Conservation (phyloP, 2,113 vertebrate genomes). For the Rhinolophus sinicus region DNA sequence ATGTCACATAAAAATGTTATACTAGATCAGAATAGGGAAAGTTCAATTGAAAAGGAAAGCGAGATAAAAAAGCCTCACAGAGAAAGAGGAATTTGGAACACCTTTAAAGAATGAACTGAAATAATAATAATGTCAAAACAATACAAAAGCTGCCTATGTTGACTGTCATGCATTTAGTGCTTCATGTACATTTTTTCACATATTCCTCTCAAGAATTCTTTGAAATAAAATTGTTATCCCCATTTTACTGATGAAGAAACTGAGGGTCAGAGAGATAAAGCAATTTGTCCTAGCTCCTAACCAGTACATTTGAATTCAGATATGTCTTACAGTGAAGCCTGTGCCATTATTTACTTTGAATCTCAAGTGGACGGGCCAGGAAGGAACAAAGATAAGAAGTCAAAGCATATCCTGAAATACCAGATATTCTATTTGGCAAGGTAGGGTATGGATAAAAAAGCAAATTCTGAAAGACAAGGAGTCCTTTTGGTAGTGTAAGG, state of each 20-base stretch:
- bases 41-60: not conserved
- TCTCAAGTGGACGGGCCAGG: not conserved
- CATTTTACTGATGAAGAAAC: not conserved
- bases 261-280: not conserved
- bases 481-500: not conserved
- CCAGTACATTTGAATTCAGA: not conserved
- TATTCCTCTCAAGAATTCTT: not conserved
- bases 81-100: not conserved
- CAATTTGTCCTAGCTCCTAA: not conserved
- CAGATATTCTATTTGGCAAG: not conserved
- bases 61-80: not conserved
- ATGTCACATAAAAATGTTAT: not conserved
- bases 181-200: not conserved
- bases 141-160: not conserved
- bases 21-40: not conserved
- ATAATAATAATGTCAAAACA: not conserved
- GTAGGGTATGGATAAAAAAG: not conserved
- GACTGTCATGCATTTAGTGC: not conserved
- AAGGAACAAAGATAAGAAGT: not conserved
- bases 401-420: not conserved
- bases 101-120: not conserved
- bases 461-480: not conserved
- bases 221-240: not conserved
- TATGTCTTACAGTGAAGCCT: not conserved
- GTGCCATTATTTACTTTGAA: not conserved